Conservation (phyloP, 2,113 vertebrate genomes). For the Malurus elegans region DNA sequence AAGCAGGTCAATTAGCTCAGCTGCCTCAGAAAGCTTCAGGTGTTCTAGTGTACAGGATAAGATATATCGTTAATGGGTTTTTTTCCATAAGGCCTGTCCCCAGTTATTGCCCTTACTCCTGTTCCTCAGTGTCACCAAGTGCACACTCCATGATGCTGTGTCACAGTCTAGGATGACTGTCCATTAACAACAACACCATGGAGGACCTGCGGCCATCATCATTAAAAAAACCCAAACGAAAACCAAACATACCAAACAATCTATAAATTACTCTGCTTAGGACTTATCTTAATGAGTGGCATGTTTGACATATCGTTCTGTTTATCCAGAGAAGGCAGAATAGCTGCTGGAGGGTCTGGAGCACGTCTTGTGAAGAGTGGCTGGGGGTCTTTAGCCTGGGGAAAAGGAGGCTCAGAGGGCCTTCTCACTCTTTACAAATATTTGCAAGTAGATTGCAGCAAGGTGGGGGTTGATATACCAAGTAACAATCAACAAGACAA, state of each 20-base stretch:
- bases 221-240: neutral
- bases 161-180: too few species aligned
- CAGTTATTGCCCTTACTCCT: neutral
- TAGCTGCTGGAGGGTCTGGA: neutral
- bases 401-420: neutral
- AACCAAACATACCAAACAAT: neutral
- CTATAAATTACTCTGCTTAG: neutral
- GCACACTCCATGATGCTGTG: neutral
- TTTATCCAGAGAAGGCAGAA: neutral
- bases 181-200: rapidly evolving
- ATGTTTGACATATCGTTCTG: neutral
- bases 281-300: neutral
- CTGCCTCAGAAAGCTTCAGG: neutral
- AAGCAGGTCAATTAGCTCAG: neutral
- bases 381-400: neutral
- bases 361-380: neutral
- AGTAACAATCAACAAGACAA: neutral
- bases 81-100: neutral
- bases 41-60: neutral
- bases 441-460: rapidly evolving
- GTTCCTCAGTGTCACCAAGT: neutral
- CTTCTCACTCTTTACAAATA: neutral
- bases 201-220: neutral
- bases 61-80: neutral
- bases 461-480: too few species aligned